These are phyloP conservation scores for Colinus virginianus DNA, from an alignment of 2,113 vertebrate species.

Conservation along the genomic window DNA sequence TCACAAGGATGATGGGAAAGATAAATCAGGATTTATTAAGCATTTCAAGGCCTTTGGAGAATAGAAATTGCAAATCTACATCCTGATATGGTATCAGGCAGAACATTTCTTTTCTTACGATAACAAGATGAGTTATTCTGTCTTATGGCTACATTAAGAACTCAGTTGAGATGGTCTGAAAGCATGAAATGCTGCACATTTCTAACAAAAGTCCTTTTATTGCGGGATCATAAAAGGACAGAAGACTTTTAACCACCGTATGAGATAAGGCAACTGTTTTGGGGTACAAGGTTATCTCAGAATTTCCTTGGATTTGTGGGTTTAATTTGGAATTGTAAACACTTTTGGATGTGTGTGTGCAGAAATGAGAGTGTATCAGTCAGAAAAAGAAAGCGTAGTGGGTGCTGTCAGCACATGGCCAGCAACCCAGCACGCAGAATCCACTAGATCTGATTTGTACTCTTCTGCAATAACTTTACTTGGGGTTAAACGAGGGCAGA, in stretches of 20 bases:
- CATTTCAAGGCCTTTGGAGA: neutral
- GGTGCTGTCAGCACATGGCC: constrained; percentile 62
- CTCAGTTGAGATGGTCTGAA: neutral
- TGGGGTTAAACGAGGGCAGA: constrained; percentile 47
- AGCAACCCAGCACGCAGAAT: constrained; percentile 7
- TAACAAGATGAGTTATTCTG: neutral
- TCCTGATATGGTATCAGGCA: neutral
- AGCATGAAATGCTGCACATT: constrained; percentile 11
- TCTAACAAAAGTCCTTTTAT: constrained; percentile 11
- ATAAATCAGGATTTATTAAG: constrained; percentile 2
- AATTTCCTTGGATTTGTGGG: constrained; percentile 14
- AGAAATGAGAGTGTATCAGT: neutral
- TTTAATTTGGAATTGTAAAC: constrained; percentile 18
- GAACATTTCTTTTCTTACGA: neutral
- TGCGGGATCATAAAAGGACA: neutral
- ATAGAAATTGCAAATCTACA: neutral
- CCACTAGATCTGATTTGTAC: constrained; percentile 39
- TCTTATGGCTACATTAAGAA: neutral
- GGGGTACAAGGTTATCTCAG: constrained; percentile 2
- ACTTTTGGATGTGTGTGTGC: neutral
- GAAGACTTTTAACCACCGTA: neutral
- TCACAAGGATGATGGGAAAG: neutral
- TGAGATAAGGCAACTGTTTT: neutral
- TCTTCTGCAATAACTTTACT: constrained; percentile 67
- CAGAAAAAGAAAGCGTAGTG: constrained; percentile 30